Percentiles rank a stretch among this genome's conserved stretches.
Evolutionary conservation across 2,888 invertebrate genomes (phyloP).

Genomic region (Amblyteles armatorius): DNA sequence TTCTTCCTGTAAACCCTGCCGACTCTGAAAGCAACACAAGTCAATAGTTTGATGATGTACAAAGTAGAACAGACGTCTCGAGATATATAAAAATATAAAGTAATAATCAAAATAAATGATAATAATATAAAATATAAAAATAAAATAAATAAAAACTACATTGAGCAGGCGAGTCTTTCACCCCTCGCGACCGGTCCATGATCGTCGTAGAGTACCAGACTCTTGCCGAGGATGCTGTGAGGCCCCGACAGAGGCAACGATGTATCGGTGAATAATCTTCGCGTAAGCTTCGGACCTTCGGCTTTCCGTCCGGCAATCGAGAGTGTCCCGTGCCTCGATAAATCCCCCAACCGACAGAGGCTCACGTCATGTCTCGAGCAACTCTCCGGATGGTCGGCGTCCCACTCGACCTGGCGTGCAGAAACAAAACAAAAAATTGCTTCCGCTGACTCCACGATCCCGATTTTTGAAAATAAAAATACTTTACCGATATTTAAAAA

Average conservation of each 20-base stretch:
- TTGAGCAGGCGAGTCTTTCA: slow-evolving; percentile 94
- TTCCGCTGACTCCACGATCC: no score
- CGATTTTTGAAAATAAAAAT: no score
- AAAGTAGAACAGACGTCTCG: not conserved
- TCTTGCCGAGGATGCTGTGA: slow-evolving; percentile 91
- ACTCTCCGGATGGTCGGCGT: slow-evolving; percentile 87
- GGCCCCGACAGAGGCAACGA: slow-evolving; percentile 91
- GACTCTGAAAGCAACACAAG: slow-evolving; percentile 86
- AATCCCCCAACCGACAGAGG: slow-evolving; percentile 91
- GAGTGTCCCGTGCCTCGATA: slow-evolving; percentile 90
- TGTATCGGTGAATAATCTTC: slow-evolving; percentile 92
- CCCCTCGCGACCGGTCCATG: slow-evolving; percentile 95
- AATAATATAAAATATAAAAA: no score
- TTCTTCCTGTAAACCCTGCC: slow-evolving; percentile 91
- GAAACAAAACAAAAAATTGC: not conserved
- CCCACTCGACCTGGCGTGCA: slow-evolving; percentile 86
- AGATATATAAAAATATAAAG: not conserved
- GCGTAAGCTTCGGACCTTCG: slow-evolving; percentile 88
- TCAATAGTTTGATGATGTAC: slow-evolving; percentile 11
- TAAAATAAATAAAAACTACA: slow-evolving; percentile 86
- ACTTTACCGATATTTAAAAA: no score
- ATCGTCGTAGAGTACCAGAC: slow-evolving; percentile 95
- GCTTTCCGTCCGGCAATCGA: slow-evolving; percentile 91
- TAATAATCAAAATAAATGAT: no score
- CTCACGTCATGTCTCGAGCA: slow-evolving; percentile 87